phyloP scores from a whole-genome alignment of 2,888 invertebrate genomes.

The Brachylomia viminalis region DNA sequence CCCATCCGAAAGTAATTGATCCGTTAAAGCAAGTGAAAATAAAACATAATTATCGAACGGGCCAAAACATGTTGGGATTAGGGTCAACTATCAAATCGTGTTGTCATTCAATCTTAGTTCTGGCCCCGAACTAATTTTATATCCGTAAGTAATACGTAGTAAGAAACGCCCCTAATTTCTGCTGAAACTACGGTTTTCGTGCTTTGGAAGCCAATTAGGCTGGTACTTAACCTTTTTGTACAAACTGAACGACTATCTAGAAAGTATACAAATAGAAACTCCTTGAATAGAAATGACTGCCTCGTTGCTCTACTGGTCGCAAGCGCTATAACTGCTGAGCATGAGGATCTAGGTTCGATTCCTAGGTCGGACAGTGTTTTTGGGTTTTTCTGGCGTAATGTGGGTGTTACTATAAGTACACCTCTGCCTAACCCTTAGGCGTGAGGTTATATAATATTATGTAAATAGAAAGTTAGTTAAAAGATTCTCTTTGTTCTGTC shows the following conservation, averaged over 20 bases:
- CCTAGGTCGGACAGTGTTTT: background rate
- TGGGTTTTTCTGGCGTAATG: background rate
- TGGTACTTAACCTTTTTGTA: constrained; percentile 13
- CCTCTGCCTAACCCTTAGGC: background rate
- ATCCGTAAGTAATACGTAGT: too few species aligned
- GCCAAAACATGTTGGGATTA: too few species aligned
- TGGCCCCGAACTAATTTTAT: too few species aligned
- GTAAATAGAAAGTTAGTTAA: constrained; percentile 49
- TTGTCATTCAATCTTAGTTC: too few species aligned
- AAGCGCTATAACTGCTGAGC: background rate
- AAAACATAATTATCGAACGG: too few species aligned
- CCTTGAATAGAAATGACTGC: background rate
- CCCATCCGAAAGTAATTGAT: too few species aligned
- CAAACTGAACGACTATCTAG: constrained; percentile 13
- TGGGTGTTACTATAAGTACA: too few species aligned
- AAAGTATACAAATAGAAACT: background rate
- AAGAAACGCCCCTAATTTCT: too few species aligned
- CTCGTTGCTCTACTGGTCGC: background rate
- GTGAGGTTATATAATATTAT: background rate
- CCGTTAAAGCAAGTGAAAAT: too few species aligned
- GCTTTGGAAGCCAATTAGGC: background rate
- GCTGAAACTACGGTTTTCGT: too few species aligned
- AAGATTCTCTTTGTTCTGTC: constrained; percentile 45
- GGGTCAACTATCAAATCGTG: too few species aligned
- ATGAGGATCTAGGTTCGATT: background rate